Evolutionary conservation across 2,797 vertebrate genomes (phyloP).

Genomic region (Spizella passerina): DNA sequence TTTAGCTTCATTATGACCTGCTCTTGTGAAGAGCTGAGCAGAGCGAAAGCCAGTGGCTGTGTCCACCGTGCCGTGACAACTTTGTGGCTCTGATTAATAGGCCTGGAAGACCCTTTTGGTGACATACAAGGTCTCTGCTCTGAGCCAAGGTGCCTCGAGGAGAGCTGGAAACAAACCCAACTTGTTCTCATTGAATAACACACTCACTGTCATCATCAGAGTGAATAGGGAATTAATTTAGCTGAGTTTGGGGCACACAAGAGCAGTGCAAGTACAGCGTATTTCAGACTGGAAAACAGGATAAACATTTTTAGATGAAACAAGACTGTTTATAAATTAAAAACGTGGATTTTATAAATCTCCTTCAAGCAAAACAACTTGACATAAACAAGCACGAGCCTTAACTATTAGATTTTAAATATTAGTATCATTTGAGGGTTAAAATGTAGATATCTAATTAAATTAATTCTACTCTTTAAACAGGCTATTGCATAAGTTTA

Average conservation of each 20-base stretch:
- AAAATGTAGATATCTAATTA: not conserved
- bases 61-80: not conserved
- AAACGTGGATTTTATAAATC: not conserved
- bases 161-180: not conserved
- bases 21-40: not conserved
- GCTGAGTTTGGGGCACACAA: not conserved
- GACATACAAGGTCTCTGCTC: not conserved
- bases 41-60: not conserved
- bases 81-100: not conserved
- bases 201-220: not conserved
- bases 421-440: not conserved
- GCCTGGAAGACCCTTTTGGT: not conserved
- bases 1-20: not conserved
- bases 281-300: not conserved
- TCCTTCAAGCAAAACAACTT: not conserved
- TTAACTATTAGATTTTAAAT: not conserved
- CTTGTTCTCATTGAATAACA: not conserved
- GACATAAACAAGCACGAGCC: not conserved
- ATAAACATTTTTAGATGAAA: not conserved
- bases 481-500: not conserved
- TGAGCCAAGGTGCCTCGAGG: not conserved
- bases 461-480: not conserved
- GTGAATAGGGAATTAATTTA: not conserved
- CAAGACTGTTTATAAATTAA: not conserved
- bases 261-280: not conserved